Evolutionary conservation across 2,113 vertebrate genomes (phyloP), one percentile per base, ranked within the genome.

Genomic region (Morone saxatilis): DNA sequence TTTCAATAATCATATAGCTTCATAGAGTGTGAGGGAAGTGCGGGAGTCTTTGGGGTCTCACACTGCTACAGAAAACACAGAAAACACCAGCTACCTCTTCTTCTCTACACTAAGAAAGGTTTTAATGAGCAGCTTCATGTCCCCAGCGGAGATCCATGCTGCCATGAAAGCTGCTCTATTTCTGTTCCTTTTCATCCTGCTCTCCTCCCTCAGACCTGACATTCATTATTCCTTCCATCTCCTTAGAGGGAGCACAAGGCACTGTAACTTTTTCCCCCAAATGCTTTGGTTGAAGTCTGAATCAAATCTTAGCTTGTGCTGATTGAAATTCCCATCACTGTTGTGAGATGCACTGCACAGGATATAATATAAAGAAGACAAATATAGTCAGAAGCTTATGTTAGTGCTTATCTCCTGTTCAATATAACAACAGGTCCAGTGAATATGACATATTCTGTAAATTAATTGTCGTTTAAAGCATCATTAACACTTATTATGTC

Each of bases 121-220:
- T 91, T 92, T 94, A 94, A 93, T 92, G 91, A 94, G 91, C 86
- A 86, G 76, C 86, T 75, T 76, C 83, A 36, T 72, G 79, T 90
- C 92, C 92, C 92, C 90, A 88, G 83, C 80, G 91, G 87, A 93
- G 81, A 92, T 80, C 87, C 79, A 50, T 59, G 78, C 89, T 89
- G 83, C 87, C 76, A 92, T 92, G 88, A 92, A 94, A 92, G 88
- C 88, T 83, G 82, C 80, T 91, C 88, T 92, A 90, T 90, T 93
- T 90, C 88, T 84, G 90, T 80, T 94, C 81, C 86, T 84, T 91
- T 93, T 93, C 92, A 91, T 94, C 90, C 87, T 48, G 65, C 78
- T 89, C 85, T 80, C 83, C 80, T 91, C 80, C 85, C 76, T 90
- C 85, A 94, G 88, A 88, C 89, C 83, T 91, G 84, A 84, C 76